Evolutionary conservation across 2,888 invertebrate species (phyloP).

Genomic region (Biston stratarius): DNA sequence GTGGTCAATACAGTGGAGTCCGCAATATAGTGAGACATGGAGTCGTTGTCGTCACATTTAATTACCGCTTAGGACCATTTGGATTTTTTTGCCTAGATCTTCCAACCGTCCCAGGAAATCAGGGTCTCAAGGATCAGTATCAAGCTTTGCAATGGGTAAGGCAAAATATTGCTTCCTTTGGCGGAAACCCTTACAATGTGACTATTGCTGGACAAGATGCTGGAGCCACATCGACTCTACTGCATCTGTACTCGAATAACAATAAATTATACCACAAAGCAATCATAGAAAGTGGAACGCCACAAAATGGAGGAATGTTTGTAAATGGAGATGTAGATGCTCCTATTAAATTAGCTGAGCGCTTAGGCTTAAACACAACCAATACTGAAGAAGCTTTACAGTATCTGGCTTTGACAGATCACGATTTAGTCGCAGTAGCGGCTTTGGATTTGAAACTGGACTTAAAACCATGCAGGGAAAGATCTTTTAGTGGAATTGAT

Average conservation of each 20-base stretch:
- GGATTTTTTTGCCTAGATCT: slow-evolving; percentile 78
- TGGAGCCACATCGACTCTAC: slow-evolving; percentile 70
- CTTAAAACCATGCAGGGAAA: slow-evolving; percentile 74
- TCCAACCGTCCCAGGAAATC: slow-evolving; percentile 74
- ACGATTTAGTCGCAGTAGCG: slow-evolving; percentile 67
- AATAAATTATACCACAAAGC: slow-evolving; percentile 75
- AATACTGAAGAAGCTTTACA: slow-evolving; percentile 67
- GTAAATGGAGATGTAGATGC: slow-evolving; percentile 65
- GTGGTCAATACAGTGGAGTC: slow-evolving; percentile 61
- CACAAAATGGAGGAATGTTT: slow-evolving; percentile 71
- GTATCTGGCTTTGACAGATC: slow-evolving; percentile 63
- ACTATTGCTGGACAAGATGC: slow-evolving; percentile 77
- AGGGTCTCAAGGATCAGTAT: slow-evolving; percentile 78
- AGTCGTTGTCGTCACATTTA: slow-evolving; percentile 73
- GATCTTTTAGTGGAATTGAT: slow-evolving; percentile 72
- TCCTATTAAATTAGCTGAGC: slow-evolving; percentile 68
- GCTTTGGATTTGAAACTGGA: slow-evolving; percentile 61
- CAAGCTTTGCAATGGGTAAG: slow-evolving; percentile 74
- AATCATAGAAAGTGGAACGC: slow-evolving; percentile 76
- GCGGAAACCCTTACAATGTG: slow-evolving; percentile 77
- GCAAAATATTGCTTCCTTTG: slow-evolving; percentile 73
- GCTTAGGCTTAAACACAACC: slow-evolving; percentile 69
- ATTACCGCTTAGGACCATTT: slow-evolving; percentile 78
- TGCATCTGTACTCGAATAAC: slow-evolving; percentile 73
- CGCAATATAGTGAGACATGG: slow-evolving; percentile 68